Conservation (phyloP, 2,888 invertebrate species). For the Arge pagana region DNA sequence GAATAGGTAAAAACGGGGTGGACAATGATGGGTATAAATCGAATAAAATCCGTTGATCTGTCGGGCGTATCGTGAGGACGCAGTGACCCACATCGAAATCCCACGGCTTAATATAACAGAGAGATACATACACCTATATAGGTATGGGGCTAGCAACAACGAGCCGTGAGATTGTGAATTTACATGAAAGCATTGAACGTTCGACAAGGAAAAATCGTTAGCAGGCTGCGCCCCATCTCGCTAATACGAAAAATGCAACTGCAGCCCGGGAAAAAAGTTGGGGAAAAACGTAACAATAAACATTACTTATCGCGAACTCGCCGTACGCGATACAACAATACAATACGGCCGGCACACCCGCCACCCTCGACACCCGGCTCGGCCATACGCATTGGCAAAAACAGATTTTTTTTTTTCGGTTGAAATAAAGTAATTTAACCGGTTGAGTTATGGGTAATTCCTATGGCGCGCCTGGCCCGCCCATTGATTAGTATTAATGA, state of each 20-base stretch:
- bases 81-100: no score
- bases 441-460: constrained; percentile 58
- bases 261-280: constrained; percentile 49
- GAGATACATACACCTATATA: neutral
- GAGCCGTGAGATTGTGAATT: constrained; percentile 28
- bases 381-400: constrained; percentile 42
- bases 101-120: no score
- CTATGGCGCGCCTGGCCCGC: constrained; percentile 41
- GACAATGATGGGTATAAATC: no score
- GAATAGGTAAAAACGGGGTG: no score
- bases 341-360: neutral
- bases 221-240: constrained; percentile 36
- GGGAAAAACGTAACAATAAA: constrained; percentile 54
- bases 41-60: no score
- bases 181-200: constrained; percentile 25
- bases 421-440: constrained; percentile 58
- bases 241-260: constrained; percentile 51
- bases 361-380: constrained; percentile 9
- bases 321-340: constrained; percentile 26
- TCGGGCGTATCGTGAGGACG: no score
- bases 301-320: constrained; percentile 56
- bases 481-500: constrained; percentile 60
- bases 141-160: neutral
- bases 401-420: constrained; percentile 56
- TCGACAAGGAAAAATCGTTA: constrained; percentile 28